These are phyloP conservation scores for Alethe diademata DNA, from an alignment of 2,113 vertebrate species.

Conservation along the genomic window DNA sequence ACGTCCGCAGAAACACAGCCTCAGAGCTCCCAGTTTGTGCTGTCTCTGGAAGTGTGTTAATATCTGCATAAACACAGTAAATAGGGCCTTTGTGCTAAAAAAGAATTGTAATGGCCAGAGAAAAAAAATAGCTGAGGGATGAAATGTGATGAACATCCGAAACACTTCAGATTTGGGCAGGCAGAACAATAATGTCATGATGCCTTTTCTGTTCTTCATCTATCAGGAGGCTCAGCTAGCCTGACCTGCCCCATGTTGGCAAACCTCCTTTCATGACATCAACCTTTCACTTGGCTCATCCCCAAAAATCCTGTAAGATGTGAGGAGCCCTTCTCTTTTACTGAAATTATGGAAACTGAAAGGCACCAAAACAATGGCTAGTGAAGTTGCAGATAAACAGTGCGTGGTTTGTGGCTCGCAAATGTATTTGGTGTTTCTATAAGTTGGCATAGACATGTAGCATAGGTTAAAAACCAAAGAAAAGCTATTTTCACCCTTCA, in stretches of 20 bases:
- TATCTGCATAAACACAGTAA: constrained; percentile 1
- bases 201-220: neutral
- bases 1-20: neutral
- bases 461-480: constrained; percentile 15
- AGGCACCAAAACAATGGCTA: neutral
- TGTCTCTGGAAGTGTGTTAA: neutral
- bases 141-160: neutral
- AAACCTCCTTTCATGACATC: neutral
- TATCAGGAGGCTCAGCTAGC: neutral
- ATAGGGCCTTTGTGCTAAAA: neutral
- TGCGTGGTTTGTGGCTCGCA: neutral
- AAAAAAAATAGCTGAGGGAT: neutral
- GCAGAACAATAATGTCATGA: neutral
- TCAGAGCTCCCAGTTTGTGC: constrained; percentile 14
- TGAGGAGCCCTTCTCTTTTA: neutral
- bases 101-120: neutral
- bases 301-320: neutral
- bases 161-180: neutral
- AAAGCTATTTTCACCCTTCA: neutral
- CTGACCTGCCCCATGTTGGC: neutral
- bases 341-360: neutral
- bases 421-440: neutral
- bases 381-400: neutral
- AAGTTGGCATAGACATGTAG: neutral
- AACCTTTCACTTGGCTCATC: neutral